Conservation (phyloP, 2,888 invertebrate species). For the Elegia similella region DNA sequence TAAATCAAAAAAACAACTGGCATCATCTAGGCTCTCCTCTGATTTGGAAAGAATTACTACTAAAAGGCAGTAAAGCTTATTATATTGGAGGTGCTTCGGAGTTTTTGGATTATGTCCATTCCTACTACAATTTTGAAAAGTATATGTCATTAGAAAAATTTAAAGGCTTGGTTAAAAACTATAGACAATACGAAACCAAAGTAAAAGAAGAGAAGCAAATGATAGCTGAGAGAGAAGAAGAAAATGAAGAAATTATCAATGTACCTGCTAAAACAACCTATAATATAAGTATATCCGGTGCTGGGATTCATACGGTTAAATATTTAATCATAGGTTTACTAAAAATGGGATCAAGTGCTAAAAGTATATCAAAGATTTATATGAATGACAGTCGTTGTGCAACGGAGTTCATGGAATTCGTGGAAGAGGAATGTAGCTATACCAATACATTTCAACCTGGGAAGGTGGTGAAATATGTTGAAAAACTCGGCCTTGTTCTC, state of each 20-base stretch:
- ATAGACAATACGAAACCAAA: conserved; percentile 51
- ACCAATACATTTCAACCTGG: conserved; percentile 44
- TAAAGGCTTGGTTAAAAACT: conserved; percentile 46
- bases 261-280: conserved; percentile 33
- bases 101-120: conserved; percentile 83
- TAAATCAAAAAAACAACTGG: conserved; percentile 80
- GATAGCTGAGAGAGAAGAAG: conserved; percentile 27
- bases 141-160: conserved; percentile 53
- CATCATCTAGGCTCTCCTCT: conserved; percentile 77
- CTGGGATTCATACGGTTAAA: conserved; percentile 52
- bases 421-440: conserved; percentile 61
- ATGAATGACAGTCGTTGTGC: conserved; percentile 52
- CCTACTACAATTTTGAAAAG: conserved; percentile 77
- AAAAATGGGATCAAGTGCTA: conserved; percentile 41
- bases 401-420: conserved; percentile 45
- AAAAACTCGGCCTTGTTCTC: conserved; percentile 69
- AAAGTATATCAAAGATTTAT: conserved; percentile 55
- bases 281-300: conserved; percentile 60
- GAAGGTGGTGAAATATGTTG: conserved; percentile 60
- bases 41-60: conserved; percentile 83
- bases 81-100: conserved; percentile 82
- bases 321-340: conserved; percentile 60
- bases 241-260: conserved; percentile 20
- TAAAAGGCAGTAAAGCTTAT: conserved; percentile 76
- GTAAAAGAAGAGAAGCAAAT: conserved; percentile 31